These are phyloP conservation scores for Leptinotarsa juncta DNA, from an alignment of 2,888 invertebrate genomes.

Conservation along the genomic window DNA sequence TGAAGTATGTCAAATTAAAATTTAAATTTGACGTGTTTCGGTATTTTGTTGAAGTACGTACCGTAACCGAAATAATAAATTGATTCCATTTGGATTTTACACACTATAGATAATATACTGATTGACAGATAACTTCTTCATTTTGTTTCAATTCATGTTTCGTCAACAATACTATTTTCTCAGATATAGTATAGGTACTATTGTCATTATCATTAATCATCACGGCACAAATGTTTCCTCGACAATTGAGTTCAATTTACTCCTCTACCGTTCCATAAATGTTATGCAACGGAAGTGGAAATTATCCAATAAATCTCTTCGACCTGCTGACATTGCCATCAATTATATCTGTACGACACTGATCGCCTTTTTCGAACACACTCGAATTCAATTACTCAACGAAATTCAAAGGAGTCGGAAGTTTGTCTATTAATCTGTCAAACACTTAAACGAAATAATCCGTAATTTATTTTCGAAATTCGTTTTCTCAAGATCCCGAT, in stretches of 20 bases:
- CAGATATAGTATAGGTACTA: too few relatives aligned
- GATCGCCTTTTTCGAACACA: slow-evolving; percentile 13
- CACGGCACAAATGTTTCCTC: not conserved
- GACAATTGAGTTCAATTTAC: not conserved
- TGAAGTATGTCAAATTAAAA: too few relatives aligned
- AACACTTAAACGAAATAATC: slow-evolving; percentile 37
- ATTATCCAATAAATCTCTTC: slow-evolving; percentile 14
- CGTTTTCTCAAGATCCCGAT: slow-evolving; percentile 24
- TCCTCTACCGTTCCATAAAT: not conserved
- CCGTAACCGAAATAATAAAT: too few relatives aligned
- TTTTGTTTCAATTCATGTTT: too few relatives aligned
- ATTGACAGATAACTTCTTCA: too few relatives aligned
- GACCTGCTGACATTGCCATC: not conserved
- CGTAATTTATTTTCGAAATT: slow-evolving; percentile 31
- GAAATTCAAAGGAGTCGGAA: slow-evolving; percentile 27
- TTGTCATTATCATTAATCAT: too few relatives aligned
- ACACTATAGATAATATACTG: too few relatives aligned
- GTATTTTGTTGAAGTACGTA: too few relatives aligned
- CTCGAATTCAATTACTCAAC: slow-evolving; percentile 32
- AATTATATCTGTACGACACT: slow-evolving; percentile 5
- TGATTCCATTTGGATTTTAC: too few relatives aligned
- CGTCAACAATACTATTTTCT: too few relatives aligned
- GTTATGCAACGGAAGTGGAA: slow-evolving; percentile 6
- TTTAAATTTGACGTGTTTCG: too few relatives aligned
- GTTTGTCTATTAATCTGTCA: slow-evolving; percentile 36